Evolutionary conservation across 2,888 invertebrate genomes (phyloP).

Genomic region (Diadromus collaris): DNA sequence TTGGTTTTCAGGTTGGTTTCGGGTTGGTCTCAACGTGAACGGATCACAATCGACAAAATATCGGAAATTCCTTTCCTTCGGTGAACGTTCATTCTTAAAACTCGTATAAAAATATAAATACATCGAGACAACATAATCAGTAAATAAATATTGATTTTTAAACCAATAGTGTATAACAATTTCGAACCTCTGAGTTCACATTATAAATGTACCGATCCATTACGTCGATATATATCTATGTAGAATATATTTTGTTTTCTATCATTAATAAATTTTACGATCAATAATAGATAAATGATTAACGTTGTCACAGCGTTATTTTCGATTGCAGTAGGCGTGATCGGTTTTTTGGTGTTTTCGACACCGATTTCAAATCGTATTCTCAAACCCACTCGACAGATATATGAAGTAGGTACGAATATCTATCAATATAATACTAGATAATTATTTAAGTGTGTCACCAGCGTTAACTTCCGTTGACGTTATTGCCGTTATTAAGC

Average conservation of each 20-base stretch:
- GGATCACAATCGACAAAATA: slow-evolving; percentile 18
- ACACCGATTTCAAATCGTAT: slow-evolving; percentile 27
- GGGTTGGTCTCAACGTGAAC: not conserved
- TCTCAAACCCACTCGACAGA: no score
- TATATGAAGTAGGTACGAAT: no score
- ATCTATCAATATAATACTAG: slow-evolving; percentile 2
- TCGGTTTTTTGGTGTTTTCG: not conserved
- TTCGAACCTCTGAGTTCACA: slow-evolving; percentile 36
- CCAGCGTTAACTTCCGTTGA: slow-evolving; percentile 51
- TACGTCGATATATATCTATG: slow-evolving; percentile 37
- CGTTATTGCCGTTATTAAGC: slow-evolving; percentile 31
- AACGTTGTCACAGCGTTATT: slow-evolving; percentile 34
- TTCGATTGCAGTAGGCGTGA: slow-evolving; percentile 2
- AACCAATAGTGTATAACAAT: slow-evolving; percentile 56
- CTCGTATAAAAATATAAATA: not conserved
- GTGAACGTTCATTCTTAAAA: no score
- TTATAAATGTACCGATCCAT: slow-evolving; percentile 40
- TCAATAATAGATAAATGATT: slow-evolving; percentile 41
- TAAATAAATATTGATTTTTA: slow-evolving; percentile 59
- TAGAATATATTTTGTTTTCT: slow-evolving; percentile 29
- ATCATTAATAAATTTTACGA: slow-evolving; percentile 20
- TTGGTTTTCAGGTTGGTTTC: no score
- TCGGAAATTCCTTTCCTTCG: not conserved
- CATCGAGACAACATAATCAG: slow-evolving; percentile 5
- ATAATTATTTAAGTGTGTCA: slow-evolving; percentile 34